phyloP scores from a whole-genome alignment of 2,797 vertebrate genomes.

The Catamblyrhynchus diadema region DNA sequence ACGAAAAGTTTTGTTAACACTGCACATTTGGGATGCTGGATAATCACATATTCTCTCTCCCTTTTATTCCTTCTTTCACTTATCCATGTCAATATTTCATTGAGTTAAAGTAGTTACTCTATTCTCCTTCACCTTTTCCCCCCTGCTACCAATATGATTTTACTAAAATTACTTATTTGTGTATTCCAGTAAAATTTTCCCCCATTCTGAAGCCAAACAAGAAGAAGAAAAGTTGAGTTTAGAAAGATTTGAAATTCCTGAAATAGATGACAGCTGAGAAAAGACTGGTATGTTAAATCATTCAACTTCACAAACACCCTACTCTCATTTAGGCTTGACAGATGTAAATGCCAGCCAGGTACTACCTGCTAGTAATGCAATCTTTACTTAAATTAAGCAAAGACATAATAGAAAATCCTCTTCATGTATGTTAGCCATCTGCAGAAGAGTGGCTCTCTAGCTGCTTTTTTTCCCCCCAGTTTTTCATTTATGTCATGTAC shows the following conservation, averaged over 20 bases:
- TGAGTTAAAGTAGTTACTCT: not conserved
- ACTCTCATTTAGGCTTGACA: conserved; percentile 52
- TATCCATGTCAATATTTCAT: conserved; percentile 24
- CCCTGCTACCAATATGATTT: not conserved
- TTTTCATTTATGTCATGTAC: conserved; percentile 13
- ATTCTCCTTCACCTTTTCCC: not conserved
- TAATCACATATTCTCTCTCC: not conserved
- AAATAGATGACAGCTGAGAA: conserved; percentile 58
- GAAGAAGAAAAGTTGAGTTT: conserved; percentile 44
- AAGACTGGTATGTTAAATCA: conserved; percentile 58
- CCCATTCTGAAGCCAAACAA: not conserved
- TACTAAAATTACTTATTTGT: conserved; percentile 31
- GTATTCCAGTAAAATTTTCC: conserved; percentile 21
- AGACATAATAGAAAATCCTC: conserved; percentile 18
- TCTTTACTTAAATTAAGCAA: conserved; percentile 50
- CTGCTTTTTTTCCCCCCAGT: not conserved
- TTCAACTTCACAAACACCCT: conserved; percentile 31
- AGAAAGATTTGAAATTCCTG: conserved; percentile 49
- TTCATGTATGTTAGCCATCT: not conserved
- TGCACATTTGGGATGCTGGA: not conserved
- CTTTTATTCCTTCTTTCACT: not conserved
- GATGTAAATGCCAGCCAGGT: conserved; percentile 61
- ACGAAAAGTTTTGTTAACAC: not conserved
- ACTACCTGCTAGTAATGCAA: conserved; percentile 1
- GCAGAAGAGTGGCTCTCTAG: not conserved